Base-by-base conservation (phyloP, 2,797 vertebrate species). In the Pseudochaenichthys georgianus region DNA sequence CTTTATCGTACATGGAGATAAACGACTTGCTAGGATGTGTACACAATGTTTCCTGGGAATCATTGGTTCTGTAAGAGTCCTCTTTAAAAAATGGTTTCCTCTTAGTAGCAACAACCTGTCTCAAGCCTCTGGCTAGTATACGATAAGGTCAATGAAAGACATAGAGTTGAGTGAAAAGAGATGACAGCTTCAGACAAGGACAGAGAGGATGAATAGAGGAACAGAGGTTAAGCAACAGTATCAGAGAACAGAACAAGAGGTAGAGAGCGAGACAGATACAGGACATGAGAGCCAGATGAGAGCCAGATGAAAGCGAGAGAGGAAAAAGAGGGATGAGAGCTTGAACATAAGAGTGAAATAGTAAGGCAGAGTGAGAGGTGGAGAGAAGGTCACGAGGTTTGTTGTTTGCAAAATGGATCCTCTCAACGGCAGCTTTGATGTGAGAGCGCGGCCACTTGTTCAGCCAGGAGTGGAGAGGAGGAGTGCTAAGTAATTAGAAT, bases 361-460 rank as follows among this genome's bases (percentile, higher is more conserved):
- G 66, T 42, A 77, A 75, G 23, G 73, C 51, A 50, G n/a, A n/a
- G 23, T 74, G 76, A 85, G 70, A 70, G 79, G 65, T 74, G 74
- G 68, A 85, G 77, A 87, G 73, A 82, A 88, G 90, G 90, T 90
- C 83, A 78, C 16, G 50, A 84, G 85, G 74, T 78, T 84, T 84
- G 87, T 86, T 83, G 83, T 87, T 81, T 73, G 58, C 16, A 8
- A 81, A 85, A 78, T 65, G 70, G 70, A 71, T 83, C 87, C 88
- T 81, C 84, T 89, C 70, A 31, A 19, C 5, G 80, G 17, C 65
- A 45, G 74, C 66, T 86, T 85, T 83, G 64, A 85, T 84, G 74
- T 57, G 65, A 81, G 77, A 84, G 80, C 77, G 41, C 45, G 16
- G 62, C 71, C 81, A 82, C 83, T 89, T 83, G 71, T 77, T 67